A percentile compares a stretch with the other conserved stretches of the same genome.
Evolutionary conservation across 2,113 vertebrate genomes (phyloP).

Genomic region (Malurus cyaneus): DNA sequence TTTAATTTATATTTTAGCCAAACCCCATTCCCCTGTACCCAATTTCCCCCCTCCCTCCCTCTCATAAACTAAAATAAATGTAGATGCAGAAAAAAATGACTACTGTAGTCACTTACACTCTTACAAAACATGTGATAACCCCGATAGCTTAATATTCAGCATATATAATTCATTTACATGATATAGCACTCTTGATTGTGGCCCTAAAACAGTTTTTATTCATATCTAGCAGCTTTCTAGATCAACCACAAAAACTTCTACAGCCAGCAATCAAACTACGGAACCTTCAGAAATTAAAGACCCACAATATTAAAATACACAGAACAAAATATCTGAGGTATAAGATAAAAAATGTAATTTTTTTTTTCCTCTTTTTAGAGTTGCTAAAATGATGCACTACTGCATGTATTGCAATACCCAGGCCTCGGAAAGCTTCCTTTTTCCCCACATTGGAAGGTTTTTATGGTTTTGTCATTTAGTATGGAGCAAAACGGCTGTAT

Average conservation of each 20-base stretch:
- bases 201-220: constrained; percentile 80
- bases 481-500: constrained; percentile 99
- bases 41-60: constrained; percentile 56
- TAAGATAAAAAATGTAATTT: constrained; percentile 99
- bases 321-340: constrained; percentile 99
- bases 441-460: constrained; percentile 88
- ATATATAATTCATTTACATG: constrained; percentile 89
- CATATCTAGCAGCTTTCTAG: constrained; percentile 89
- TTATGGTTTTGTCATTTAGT: constrained; percentile 91
- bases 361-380: constrained; percentile 86
- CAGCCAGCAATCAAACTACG: constrained; percentile 89
- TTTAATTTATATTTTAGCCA: constrained; percentile 70
- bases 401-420: constrained; percentile 97
- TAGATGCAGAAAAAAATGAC: constrained; percentile 81
- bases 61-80: constrained; percentile 78
- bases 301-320: constrained; percentile 99
- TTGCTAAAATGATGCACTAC: constrained; percentile 95
- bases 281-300: constrained; percentile 95
- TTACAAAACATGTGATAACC: constrained; percentile 89
- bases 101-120: constrained; percentile 85
- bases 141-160: constrained; percentile 86
- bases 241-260: constrained; percentile 92
- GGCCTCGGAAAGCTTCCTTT: constrained; percentile 90
- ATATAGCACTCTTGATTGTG: constrained; percentile 89
- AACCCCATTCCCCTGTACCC: constrained; percentile 57